Evolutionary conservation across 2,888 invertebrate species (phyloP).

Genomic region (Napeogenes sylphis): DNA sequence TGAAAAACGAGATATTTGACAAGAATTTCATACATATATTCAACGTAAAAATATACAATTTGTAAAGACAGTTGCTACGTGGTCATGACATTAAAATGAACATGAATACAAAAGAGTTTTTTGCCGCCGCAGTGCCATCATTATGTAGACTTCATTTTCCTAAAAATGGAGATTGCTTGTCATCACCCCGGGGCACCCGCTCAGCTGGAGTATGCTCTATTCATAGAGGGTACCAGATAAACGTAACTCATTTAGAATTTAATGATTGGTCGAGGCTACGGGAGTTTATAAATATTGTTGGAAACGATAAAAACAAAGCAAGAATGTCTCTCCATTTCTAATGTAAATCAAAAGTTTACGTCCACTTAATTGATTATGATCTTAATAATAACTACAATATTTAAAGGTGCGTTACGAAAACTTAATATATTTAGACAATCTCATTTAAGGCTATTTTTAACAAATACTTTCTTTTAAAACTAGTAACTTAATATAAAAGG

Average conservation of each 20-base stretch:
- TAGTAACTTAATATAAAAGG: conserved; percentile 1
- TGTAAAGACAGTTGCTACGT: not conserved
- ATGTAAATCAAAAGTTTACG: too few relatives aligned
- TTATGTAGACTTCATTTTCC: conserved; percentile 5
- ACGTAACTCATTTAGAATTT: not conserved
- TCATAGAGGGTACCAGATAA: not conserved
- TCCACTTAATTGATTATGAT: too few relatives aligned
- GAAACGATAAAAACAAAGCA: not conserved
- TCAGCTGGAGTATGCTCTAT: not conserved
- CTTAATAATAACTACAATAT: too few relatives aligned
- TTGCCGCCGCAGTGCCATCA: not conserved
- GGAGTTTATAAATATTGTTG: not conserved
- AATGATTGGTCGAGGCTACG: not conserved
- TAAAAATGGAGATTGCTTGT: conserved; percentile 7
- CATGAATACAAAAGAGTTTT: not conserved
- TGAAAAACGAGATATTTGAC: too few relatives aligned
- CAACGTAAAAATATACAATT: too few relatives aligned
- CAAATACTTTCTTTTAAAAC: conserved; percentile 4
- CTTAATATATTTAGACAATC: too few relatives aligned
- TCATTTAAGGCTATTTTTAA: not conserved
- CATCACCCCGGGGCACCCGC: conserved; percentile 1
- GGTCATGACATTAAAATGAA: conserved; percentile 1
- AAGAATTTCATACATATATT: too few relatives aligned
- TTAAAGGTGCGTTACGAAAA: too few relatives aligned
- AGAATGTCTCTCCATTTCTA: not conserved